These are phyloP conservation scores for Plestiodon gilberti DNA, from an alignment of 2,113 vertebrate genomes.

Conservation along the genomic window DNA sequence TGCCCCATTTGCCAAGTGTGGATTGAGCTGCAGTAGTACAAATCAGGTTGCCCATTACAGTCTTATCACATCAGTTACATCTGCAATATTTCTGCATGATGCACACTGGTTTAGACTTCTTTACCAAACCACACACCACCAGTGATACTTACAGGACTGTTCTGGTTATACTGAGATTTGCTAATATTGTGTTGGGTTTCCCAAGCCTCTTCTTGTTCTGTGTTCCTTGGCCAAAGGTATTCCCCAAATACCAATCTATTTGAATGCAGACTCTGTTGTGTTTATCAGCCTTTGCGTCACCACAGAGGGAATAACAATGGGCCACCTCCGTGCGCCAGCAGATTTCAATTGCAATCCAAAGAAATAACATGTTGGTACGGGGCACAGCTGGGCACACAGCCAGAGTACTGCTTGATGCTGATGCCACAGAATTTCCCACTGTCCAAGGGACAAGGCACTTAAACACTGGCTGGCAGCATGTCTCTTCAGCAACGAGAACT, in stretches of 20 bases:
- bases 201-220: neutral
- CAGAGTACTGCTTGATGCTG: neutral
- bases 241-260: conserved; percentile 7
- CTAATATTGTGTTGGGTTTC: fast-evolving
- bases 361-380: neutral
- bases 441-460: neutral
- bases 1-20: neutral
- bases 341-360: conserved; percentile 3
- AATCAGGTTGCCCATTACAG: too few relatives aligned
- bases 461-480: neutral
- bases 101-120: neutral
- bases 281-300: neutral
- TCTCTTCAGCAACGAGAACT: neutral
- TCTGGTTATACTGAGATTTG: too few relatives aligned
- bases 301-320: conserved; percentile 33
- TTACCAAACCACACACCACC: neutral
- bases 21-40: neutral
- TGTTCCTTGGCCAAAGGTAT: neutral
- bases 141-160: neutral
- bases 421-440: neutral
- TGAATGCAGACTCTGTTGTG: conserved; percentile 20
- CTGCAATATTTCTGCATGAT: neutral
- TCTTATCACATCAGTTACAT: too few relatives aligned
- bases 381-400: neutral
- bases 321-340: neutral